Conservation (phyloP, 2,797 vertebrate species). For the Macropus fuliginosus region DNA sequence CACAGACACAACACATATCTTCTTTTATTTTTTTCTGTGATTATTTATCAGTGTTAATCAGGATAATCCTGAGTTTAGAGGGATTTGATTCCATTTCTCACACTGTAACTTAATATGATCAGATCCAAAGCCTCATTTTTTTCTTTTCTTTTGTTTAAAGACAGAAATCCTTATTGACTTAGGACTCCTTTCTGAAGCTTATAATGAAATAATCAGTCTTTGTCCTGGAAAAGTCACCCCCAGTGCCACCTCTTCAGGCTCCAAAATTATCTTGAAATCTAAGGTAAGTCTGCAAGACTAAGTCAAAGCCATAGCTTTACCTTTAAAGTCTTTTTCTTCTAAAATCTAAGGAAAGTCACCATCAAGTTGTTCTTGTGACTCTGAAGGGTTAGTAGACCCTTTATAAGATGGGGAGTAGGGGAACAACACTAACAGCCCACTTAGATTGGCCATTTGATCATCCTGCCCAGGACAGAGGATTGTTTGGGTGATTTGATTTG, state of each 20-base stretch:
- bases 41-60: background rate
- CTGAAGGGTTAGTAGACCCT: background rate
- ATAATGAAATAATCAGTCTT: slow-evolving; percentile 88
- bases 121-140: slow-evolving; percentile 27
- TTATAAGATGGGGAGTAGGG: background rate
- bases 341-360: background rate
- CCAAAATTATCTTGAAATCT: slow-evolving; percentile 72
- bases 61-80: slow-evolving; percentile 1
- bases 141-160: slow-evolving; percentile 82
- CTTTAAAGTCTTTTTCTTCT: background rate
- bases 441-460: background rate
- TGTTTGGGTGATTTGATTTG: background rate
- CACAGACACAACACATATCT: background rate
- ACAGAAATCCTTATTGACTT: slow-evolving; percentile 91
- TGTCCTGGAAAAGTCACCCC: slow-evolving; percentile 86
- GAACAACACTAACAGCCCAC: background rate
- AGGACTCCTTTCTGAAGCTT: slow-evolving; percentile 90
- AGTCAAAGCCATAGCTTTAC: slow-evolving; percentile 36
- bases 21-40: background rate
- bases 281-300: slow-evolving; percentile 79
- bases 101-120: slow-evolving; percentile 3
- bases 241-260: slow-evolving; percentile 81
- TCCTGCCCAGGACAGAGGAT: background rate
- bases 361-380: background rate
- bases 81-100: slow-evolving; percentile 6